Conservation (phyloP, 1,140 invertebrate species). For the Eciton burchellii region DNA sequence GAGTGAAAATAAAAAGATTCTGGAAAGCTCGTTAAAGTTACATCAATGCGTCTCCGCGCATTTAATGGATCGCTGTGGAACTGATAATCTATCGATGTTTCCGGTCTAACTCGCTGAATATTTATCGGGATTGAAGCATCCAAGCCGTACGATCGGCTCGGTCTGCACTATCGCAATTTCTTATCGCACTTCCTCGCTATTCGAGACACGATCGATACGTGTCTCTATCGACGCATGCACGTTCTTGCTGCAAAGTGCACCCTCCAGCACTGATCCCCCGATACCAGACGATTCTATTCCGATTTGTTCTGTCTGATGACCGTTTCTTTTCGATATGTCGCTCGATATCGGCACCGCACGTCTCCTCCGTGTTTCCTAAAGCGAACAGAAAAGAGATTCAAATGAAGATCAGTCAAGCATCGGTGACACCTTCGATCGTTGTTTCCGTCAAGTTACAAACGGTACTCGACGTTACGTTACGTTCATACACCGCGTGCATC, state of each 20-base stretch:
- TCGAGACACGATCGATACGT: constrained; percentile 48
- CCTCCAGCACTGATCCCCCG: constrained; percentile 18
- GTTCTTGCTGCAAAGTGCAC: constrained; percentile 46
- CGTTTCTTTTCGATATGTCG: constrained; percentile 29
- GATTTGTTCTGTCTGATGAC: constrained; percentile 1
- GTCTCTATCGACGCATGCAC: constrained; percentile 52
- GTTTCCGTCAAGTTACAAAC: not conserved
- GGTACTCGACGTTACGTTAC: not conserved
- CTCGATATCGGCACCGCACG: constrained; percentile 24
- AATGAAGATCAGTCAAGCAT: not conserved
- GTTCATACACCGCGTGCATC: no score
- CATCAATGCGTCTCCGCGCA: no score
- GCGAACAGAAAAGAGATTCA: not conserved
- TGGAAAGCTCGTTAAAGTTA: no score
- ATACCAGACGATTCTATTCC: not conserved
- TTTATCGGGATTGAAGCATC: constrained; percentile 3
- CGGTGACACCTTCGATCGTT: constrained; percentile 13
- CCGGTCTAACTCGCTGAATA: not conserved
- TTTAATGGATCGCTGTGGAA: no score
- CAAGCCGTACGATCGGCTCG: constrained; percentile 40
- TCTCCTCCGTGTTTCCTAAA: not conserved
- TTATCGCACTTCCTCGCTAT: constrained; percentile 5
- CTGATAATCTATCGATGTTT: no score
- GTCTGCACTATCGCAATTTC: constrained; percentile 33
- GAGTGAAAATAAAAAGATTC: no score